phyloP scores from a whole-genome alignment of 2,113 vertebrate genomes.

The Sinocyclocheilus rhinocerous region DNA sequence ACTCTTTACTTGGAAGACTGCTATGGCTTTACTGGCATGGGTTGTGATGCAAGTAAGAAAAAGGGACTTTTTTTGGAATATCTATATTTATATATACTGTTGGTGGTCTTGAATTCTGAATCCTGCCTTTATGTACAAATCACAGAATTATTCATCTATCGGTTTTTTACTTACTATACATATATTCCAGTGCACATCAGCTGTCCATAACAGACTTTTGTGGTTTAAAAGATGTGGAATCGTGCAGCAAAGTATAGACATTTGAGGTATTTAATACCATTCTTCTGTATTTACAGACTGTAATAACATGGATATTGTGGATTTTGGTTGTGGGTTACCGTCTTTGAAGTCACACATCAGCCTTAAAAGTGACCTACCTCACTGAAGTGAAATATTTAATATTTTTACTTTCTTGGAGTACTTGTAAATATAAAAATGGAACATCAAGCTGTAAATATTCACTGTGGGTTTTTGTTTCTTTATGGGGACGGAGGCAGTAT shows the following conservation, averaged over 20 bases:
- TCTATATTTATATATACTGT: neutral
- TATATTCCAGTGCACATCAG: neutral
- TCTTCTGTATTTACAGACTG: neutral
- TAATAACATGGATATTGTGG: neutral
- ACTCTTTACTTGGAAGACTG: neutral
- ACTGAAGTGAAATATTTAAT: neutral
- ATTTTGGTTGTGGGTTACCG: neutral
- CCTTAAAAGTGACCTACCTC: conserved; percentile 21
- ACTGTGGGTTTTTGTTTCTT: neutral
- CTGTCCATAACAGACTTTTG: neutral
- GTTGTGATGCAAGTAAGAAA: neutral
- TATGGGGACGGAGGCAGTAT: neutral
- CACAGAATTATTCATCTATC: neutral
- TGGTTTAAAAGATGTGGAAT: neutral
- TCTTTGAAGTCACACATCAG: neutral
- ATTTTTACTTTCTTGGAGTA: neutral
- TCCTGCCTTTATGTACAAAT: neutral
- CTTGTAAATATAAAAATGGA: neutral
- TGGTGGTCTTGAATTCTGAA: neutral
- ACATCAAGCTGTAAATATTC: neutral
- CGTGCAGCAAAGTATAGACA: neutral
- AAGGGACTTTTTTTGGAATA: neutral
- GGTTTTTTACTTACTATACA: neutral
- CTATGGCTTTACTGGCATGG: neutral
- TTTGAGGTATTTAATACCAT: neutral